Evolutionary conservation across 2,797 vertebrate species (phyloP).

Genomic region (Ctenosaura bakeri): DNA sequence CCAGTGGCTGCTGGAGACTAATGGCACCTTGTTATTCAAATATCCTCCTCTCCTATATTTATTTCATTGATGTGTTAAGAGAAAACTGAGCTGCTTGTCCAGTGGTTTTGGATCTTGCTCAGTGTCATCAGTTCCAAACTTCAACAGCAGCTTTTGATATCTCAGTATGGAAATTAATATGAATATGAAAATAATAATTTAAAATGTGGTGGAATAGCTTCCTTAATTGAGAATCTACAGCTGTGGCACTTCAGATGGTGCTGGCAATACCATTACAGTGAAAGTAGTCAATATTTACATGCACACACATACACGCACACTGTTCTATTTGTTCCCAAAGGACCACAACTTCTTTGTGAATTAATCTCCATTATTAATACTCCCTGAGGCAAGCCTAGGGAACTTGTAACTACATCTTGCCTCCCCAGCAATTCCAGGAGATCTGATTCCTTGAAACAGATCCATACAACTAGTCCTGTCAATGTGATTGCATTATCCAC

Average conservation of each 20-base stretch:
- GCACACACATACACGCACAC: not conserved
- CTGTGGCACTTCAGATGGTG: not conserved
- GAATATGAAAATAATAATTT: conserved; percentile 14
- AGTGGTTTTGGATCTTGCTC: conserved; percentile 52
- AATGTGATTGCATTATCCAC: too few relatives aligned
- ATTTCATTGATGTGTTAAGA: conserved; percentile 61
- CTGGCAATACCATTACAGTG: not conserved
- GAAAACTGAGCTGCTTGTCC: conserved; percentile 40
- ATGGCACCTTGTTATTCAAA: conserved; percentile 58
- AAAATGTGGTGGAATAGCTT: not conserved
- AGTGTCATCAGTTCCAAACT: conserved; percentile 26
- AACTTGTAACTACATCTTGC: not conserved
- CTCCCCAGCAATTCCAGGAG: too few relatives aligned
- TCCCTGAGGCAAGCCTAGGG: not conserved
- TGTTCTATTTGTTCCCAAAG: not conserved
- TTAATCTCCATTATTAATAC: not conserved
- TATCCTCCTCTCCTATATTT: conserved; percentile 51
- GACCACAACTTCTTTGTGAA: not conserved
- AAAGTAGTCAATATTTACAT: conserved; percentile 9
- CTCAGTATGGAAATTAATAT: conserved; percentile 5
- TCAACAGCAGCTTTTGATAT: conserved; percentile 24
- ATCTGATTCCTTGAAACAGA: too few relatives aligned
- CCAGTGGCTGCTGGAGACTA: conserved; percentile 50
- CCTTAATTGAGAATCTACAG: conserved; percentile 25
- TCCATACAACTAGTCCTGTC: too few relatives aligned